These are phyloP conservation scores for Epirrita christyi DNA, from an alignment of 2,888 invertebrate species.

Conservation along the genomic window DNA sequence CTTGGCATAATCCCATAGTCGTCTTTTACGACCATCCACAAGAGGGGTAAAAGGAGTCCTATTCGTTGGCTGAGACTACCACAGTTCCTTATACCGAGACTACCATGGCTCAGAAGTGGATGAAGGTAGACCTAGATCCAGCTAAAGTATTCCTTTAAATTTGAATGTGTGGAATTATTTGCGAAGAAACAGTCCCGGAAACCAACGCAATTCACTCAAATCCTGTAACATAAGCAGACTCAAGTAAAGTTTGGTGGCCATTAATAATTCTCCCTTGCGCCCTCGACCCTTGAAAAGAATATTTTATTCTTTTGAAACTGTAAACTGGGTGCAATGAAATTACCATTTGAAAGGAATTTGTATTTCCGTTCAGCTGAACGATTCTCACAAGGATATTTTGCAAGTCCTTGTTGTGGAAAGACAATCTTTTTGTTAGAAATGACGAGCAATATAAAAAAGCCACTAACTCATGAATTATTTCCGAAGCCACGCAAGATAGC, in stretches of 20 bases:
- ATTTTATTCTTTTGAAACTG: constrained; percentile 68
- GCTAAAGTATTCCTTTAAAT: too few species aligned
- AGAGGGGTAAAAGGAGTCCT: too few species aligned
- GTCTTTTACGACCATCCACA: too few species aligned
- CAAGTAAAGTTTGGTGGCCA: constrained; percentile 65
- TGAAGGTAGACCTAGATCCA: too few species aligned
- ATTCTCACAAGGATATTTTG: constrained; percentile 14
- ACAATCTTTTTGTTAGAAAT: neutral
- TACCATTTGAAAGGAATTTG: constrained; percentile 76
- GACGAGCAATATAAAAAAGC: too few species aligned
- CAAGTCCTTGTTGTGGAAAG: neutral
- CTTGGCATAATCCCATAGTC: too few species aligned
- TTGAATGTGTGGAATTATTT: neutral
- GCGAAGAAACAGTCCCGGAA: neutral
- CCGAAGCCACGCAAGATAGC: too few species aligned
- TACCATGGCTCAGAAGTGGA: too few species aligned
- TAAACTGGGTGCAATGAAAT: constrained; percentile 78
- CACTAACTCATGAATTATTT: too few species aligned
- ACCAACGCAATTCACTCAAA: neutral
- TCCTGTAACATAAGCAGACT: constrained; percentile 25
- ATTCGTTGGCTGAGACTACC: too few species aligned
- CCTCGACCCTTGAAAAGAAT: constrained; percentile 71
- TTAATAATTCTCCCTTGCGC: constrained; percentile 74
- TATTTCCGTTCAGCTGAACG: constrained; percentile 54
- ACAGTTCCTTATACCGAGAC: too few species aligned